Percentiles rank a stretch among this genome's conserved stretches.
Evolutionary conservation across 1,140 invertebrate species (phyloP).

Genomic region (Macrosteles quadrilineatus): DNA sequence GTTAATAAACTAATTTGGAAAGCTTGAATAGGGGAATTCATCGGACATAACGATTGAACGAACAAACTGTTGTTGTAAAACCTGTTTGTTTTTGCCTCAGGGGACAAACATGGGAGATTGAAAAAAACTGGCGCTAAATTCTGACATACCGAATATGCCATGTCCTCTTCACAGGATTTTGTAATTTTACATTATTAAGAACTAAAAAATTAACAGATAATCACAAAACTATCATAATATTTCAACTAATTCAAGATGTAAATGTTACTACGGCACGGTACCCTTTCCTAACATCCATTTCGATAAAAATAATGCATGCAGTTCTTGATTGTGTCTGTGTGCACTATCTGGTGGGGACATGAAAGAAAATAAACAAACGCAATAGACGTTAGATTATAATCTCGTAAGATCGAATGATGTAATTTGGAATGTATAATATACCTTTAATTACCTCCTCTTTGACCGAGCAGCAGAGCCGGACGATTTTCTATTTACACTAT

Average conservation of each 20-base stretch:
- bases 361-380: too few species aligned
- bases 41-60: constrained; percentile 4
- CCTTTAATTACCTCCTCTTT: too few species aligned
- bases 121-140: constrained; percentile 35
- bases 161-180: constrained; percentile 7
- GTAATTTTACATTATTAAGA: constrained; percentile 1
- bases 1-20: not conserved
- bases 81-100: constrained; percentile 35
- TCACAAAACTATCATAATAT: not conserved
- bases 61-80: constrained; percentile 30
- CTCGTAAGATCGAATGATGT: too few species aligned
- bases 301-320: constrained; percentile 13
- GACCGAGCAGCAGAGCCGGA: too few species aligned
- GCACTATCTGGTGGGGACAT: not conserved
- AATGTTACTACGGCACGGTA: not conserved
- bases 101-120: constrained; percentile 30
- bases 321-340: constrained; percentile 7
- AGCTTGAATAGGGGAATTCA: constrained; percentile 22
- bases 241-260: not conserved
- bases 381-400: too few species aligned
- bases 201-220: not conserved
- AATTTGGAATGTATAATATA: too few species aligned
- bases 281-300: constrained; percentile 7
- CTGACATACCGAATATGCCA: constrained; percentile 35
- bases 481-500: too few species aligned